These are phyloP conservation scores for Pachyramphus minor DNA, from an alignment of 2,113 vertebrate genomes.

Conservation along the genomic window DNA sequence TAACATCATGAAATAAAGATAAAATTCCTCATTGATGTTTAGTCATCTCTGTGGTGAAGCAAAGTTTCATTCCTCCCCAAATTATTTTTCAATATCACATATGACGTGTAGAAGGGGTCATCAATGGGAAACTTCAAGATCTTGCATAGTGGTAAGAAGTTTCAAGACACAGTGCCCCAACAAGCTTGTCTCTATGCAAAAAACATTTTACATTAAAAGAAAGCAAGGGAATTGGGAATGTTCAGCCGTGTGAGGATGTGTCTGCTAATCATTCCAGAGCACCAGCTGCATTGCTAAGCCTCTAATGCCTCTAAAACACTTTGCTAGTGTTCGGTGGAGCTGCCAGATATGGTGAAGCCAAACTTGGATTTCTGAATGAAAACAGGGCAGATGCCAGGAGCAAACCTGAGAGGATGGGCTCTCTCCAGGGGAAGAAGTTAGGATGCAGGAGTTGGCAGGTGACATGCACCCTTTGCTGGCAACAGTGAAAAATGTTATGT, in stretches of 20 bases:
- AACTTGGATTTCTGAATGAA: neutral
- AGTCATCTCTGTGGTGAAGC: neutral
- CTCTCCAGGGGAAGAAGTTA: neutral
- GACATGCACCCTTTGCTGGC: neutral
- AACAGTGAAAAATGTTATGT: neutral
- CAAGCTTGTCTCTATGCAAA: neutral
- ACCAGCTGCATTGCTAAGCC: neutral
- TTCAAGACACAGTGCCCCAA: neutral
- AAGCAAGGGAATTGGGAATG: neutral
- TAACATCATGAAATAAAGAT: conserved; percentile 85
- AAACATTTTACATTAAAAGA: neutral
- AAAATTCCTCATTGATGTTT: conserved; percentile 70
- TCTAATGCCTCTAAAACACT: neutral
- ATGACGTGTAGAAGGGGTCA: neutral
- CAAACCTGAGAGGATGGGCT: neutral
- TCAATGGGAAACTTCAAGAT: neutral
- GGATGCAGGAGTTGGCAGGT: neutral
- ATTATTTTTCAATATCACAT: neutral
- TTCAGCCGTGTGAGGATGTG: rapidly evolving
- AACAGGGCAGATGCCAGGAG: neutral
- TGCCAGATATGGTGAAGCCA: neutral
- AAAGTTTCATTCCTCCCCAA: neutral
- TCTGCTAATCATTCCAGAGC: neutral
- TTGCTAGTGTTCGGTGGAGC: neutral
- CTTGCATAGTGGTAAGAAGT: neutral